These are phyloP conservation scores for Ranitomeya variabilis DNA, from an alignment of 2,113 vertebrate genomes.

Conservation along the genomic window DNA sequence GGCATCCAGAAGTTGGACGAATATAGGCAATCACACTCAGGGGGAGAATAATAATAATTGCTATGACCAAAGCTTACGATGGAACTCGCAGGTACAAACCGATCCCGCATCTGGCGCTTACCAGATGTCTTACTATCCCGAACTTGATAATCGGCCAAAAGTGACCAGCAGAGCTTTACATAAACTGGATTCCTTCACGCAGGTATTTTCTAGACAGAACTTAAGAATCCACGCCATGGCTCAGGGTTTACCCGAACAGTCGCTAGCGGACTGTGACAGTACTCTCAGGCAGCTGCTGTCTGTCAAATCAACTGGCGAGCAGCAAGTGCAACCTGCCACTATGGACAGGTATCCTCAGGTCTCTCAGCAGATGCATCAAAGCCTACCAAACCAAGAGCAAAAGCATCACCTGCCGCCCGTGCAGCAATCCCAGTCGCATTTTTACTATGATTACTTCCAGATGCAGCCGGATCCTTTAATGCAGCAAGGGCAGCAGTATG, in stretches of 20 bases:
- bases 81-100: slow-evolving; percentile 72
- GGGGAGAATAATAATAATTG: slow-evolving; percentile 69
- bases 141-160: slow-evolving; percentile 74
- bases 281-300: slow-evolving; percentile 79
- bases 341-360: slow-evolving; percentile 72
- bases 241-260: slow-evolving; percentile 73
- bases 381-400: slow-evolving; percentile 70
- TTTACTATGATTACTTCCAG: slow-evolving; percentile 80
- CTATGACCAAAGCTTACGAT: slow-evolving; percentile 71
- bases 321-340: slow-evolving; percentile 62
- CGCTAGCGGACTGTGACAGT: slow-evolving; percentile 73
- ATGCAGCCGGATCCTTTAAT: slow-evolving; percentile 68
- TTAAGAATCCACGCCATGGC: slow-evolving; percentile 78
- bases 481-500: slow-evolving; percentile 66
- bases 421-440: slow-evolving; percentile 70
- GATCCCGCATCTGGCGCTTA: slow-evolving; percentile 69
- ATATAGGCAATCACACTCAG: slow-evolving; percentile 73
- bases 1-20: slow-evolving; percentile 74
- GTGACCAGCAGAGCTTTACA: slow-evolving; percentile 78
- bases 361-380: slow-evolving; percentile 72
- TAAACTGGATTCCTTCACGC: slow-evolving; percentile 85
- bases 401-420: slow-evolving; percentile 74
- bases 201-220: slow-evolving; percentile 84
- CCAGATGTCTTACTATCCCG: slow-evolving; percentile 69
- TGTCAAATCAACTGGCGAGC: slow-evolving; percentile 72